phyloP scores from a whole-genome alignment of 2,888 invertebrate species.

The Acleris cristana region DNA sequence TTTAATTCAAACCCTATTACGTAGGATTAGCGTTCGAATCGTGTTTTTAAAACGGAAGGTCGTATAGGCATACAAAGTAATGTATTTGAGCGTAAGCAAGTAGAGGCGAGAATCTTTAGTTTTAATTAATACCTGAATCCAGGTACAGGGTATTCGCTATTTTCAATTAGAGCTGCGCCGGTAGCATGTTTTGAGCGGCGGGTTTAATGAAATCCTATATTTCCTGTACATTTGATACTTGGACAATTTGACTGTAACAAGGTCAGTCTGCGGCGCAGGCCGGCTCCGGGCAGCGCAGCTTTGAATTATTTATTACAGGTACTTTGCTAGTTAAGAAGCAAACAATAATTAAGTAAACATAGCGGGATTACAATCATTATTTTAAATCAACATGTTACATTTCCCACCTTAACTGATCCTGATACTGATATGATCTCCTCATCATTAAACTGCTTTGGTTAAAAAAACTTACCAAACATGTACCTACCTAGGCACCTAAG shows the following conservation, averaged over 20 bases:
- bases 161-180: conserved; percentile 73
- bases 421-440: no score
- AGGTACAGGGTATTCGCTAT: conserved; percentile 69
- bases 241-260: conserved; percentile 53
- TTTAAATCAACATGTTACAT: no score
- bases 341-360: no score
- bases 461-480: no score
- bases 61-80: conserved; percentile 62
- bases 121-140: conserved; percentile 80
- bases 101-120: conserved; percentile 76
- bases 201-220: conserved; percentile 69
- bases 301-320: no score
- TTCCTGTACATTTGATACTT: conserved; percentile 65
- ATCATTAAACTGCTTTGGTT: no score
- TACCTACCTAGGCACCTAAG: no score
- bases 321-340: no score
- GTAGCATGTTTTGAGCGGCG: conserved; percentile 77
- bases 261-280: conserved; percentile 49
- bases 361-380: no score
- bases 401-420: no score
- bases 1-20: conserved; percentile 71
- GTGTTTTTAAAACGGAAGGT: conserved; percentile 56
- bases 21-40: conserved; percentile 68
- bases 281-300: no score
- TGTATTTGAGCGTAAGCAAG: conserved; percentile 64